A percentile compares a stretch with the other conserved stretches of the same genome.
These are phyloP conservation scores for Papilio dardanus DNA, from an alignment of 1,140 invertebrate species.

Conservation along the genomic window DNA sequence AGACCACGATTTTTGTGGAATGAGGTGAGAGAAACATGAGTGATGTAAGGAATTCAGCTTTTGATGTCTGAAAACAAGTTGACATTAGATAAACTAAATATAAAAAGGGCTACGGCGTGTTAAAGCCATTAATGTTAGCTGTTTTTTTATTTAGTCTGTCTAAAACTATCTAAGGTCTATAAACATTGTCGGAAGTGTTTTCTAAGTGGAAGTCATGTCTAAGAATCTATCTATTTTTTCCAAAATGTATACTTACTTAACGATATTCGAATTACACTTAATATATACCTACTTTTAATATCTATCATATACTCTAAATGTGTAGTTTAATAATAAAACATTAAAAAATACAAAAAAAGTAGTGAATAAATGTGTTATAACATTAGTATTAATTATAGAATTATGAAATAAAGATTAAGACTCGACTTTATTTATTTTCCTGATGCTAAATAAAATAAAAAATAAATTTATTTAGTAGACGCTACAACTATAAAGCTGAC, in stretches of 20 bases:
- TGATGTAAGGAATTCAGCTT: too few species aligned
- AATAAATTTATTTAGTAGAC: too few species aligned
- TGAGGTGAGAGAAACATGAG: neutral
- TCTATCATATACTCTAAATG: constrained; percentile 9
- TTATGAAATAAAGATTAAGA: neutral
- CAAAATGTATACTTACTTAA: neutral
- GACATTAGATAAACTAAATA: too few species aligned
- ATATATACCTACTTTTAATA: neutral
- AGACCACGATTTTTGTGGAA: neutral
- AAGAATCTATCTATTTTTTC: neutral
- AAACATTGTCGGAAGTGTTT: neutral
- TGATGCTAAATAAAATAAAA: too few species aligned
- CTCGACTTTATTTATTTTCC: neutral
- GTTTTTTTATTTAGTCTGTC: neutral
- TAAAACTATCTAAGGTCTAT: neutral
- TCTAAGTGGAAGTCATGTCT: neutral
- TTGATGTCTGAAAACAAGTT: too few species aligned
- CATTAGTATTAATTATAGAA: neutral
- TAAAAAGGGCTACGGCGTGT: too few species aligned
- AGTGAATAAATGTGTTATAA: constrained; percentile 8
- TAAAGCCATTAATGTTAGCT: too few species aligned
- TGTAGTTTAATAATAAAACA: constrained; percentile 19
- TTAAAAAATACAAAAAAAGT: constrained; percentile 18
- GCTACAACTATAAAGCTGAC: too few species aligned
- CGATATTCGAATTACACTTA: neutral